Evolutionary conservation across 2,888 invertebrate genomes (phyloP), one percentile per base, ranked within the genome.

Genomic region (Lasioglossum pauxillum): DNA sequence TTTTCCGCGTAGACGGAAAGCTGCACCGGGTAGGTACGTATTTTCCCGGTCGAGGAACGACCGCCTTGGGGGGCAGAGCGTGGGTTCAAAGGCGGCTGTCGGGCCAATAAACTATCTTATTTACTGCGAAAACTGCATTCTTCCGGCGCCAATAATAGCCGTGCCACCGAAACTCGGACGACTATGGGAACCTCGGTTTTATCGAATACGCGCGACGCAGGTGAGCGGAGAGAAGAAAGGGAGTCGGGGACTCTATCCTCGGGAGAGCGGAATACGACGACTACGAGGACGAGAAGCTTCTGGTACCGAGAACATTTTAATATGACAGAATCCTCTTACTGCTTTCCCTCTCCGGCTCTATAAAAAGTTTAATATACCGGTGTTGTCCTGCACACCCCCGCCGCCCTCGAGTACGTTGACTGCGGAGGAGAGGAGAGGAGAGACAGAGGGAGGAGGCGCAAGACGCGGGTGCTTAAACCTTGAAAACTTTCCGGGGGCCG

Each of bases 351-450:
- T 16, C 60, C 49, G 23, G 64, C 71, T 91, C 88, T 90, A 92
- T 88, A 93, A 93, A 93, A 93, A 93, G 93, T 93, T 92, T 93
- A 93, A 93, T 93, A 93, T 91, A 93, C 93, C 89, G 82, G 78
- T 86, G 80, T 86, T 91, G 88, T 88, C 90, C 84, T 80, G 84
- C 85, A 76, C 16, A 69, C 78, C 74, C 71, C 80, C 71, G 46
- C 44, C 76, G 23, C 53, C 73, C 74, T 57, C 57, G 71, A 75
- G 76, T 67, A 81, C 80, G 73, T 82, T 76, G 72, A 67, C 85
- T 73, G 84, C 75, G 35, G 16, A 31, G 27, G n/a, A 49, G 3
- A 23, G 19, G 46, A 27, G 44, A 19, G 38, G 10, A n/a, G 16
- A 4, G 57, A n/a, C 27, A 27, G 19, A n/a, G 4, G 23, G 19